Evolutionary conservation across 1,140 invertebrate genomes (phyloP), one percentile per base, ranked within the genome.

Genomic region (Zaprionus africanus): DNA sequence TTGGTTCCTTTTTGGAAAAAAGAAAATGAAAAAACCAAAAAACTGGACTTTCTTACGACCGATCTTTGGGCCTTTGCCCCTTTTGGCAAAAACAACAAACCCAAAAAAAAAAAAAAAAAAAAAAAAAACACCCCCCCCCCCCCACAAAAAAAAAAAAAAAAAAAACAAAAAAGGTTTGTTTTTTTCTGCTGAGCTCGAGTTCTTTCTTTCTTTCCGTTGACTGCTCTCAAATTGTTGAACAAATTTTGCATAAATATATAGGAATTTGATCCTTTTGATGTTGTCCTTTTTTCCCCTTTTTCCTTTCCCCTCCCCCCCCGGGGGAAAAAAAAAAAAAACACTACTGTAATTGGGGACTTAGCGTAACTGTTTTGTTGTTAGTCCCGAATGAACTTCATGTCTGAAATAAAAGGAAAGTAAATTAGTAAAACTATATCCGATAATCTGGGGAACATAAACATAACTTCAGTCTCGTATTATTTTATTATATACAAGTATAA

Each of bases 231-330:
- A 58, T 71, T 71, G 43, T 71, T 71, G 26, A 34, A 28, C 17
- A 71, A 59, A 69, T 75, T 61, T 69, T 31, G 58, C 72, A 70
- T 70, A 34, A 43, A 53, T 49, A 54, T 73, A 43, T 73, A 43
- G 57, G 60, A 31, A 54, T 19, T 60, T 51, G 19, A 51, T 71
- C 34, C 56, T 28, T 54, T 46, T 38, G 54, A 53, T 59, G 15
- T 34, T 53, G 41, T 56, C 31, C 38, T 51, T 22, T 65, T 65
- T 65, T 38, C 15, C 22, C 41, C 12, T 51, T 4, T 28, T 56
- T 19, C 1, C 13, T 54, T n/a, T n/a, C n/a, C n/a, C n/a, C n/a
- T n/a, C n/a, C n/a, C n/a, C n/a, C n/a, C n/a, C n/a, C n/a, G n/a
- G n/a, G n/a, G n/a, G n/a, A n/a, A n/a, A n/a, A n/a, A n/a, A n/a